Evolutionary conservation across 2,113 vertebrate genomes (phyloP), one percentile per base, ranked within the genome.

Genomic region (Phoenicopterus ruber): DNA sequence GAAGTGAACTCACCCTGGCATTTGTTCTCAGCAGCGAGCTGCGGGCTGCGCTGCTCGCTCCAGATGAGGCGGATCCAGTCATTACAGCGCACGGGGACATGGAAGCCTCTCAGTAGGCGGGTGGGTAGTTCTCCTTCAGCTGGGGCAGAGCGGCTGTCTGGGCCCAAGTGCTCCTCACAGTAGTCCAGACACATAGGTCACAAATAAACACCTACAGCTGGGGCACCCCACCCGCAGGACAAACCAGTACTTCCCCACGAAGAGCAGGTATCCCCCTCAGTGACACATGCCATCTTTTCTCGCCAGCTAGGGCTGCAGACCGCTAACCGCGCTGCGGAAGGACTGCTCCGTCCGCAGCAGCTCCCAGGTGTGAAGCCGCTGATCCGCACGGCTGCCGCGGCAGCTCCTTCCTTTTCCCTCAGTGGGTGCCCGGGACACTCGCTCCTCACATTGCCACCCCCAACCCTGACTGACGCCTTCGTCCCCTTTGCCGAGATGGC

Each of bases 1-100:
- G 16, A 40, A 21, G 22, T 3, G 9, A 47, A 31, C 9, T 15
- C 20, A 16, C 34, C 15, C 34, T 9, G 14, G 8, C 5, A 6
- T 29, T 6, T 7, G 24, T 6, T 44, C 25, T n/a, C 49, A 14
- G 32, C 6, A 2, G 11, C 5, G 49, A n/a, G 50, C 50, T 19
- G 49, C 3, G 2, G 57, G 25, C 16, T 6, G 1, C 1, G 3
- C 22, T 17, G n/a, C 54, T 34, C 2, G 1, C 8, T 50, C 54
- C 9, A 3, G 29, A 8, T 9, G 47, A 8, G 8, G n/a, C 4
- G 4, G 17, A 40, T 34, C n/a, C 0, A 3, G 19, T 2, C 11
- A 2, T 9, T 10, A 29, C 36, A 28, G 54, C n/a, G 15, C 49
- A 9, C 7, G 6, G 26, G 25, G 42, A 24, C 42, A 24, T 4